Base-by-base conservation (phyloP, 2,888 invertebrate species). In the Stegana nigrithorax region DNA sequence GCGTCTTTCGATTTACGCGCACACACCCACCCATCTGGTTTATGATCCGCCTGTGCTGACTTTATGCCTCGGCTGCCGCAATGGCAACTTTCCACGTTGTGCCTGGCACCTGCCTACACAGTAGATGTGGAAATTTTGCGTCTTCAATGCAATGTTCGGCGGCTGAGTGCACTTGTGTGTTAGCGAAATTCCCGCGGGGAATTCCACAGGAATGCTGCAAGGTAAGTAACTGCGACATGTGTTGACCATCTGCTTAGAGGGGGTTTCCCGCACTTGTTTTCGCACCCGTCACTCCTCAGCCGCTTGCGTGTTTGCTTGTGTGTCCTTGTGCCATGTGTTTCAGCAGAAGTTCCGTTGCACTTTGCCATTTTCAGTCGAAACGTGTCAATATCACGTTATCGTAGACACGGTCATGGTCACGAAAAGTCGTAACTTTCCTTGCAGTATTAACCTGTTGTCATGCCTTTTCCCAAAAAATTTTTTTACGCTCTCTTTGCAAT, bases 161-260 rank as follows among this genome's bases (percentile, higher is more conserved):
- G 19, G 26, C 26, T 23, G 23, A 50, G 10, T 5, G 32, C n/a
- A 4, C 14, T 14, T 14, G 6, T n/a, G 5, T n/a, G 21, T 55
- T 60, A 19, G 21, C 53, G 36, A 55, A 55, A 32, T 55, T 55
- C 57, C 27, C 56, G 56, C 62, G 72, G 75, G 75, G 60, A 75
- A 67, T 78, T 73, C 78, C 76, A n/a, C n/a, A n/a, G n/a, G n/a
- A n/a, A n/a, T n/a, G n/a, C n/a, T n/a, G n/a, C n/a, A n/a, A n/a
- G n/a, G n/a, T n/a, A n/a, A n/a, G n/a, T 67, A 62, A 65, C 36
- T 39, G 47, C 36, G 14, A 74, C 75, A 76, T 76, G 74, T 76
- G 75, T 78, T 58, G 62, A 63, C 72, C 75, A 76, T 68, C 74
- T 76, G 75, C 17, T 21, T 4, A 59, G 62, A 72, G 78, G 75